Base-by-base conservation (phyloP, 92 coral and sea anemone species). In the Ricordea florida region DNA sequence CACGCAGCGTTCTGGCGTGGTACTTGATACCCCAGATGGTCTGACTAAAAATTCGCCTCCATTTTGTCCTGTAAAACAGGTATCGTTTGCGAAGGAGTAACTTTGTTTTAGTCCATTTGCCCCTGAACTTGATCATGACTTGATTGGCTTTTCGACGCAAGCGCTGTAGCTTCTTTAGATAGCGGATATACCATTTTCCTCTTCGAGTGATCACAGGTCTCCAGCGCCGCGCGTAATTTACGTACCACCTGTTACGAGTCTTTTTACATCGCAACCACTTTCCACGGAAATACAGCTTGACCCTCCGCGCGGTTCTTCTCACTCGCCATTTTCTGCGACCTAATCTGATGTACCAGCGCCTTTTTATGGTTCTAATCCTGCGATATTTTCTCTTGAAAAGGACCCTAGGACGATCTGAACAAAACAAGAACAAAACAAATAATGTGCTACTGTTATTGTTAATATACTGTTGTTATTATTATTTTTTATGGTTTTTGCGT, bases 191-290 rank as follows among this genome's bases (percentile, higher is more conserved):
- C 77, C 77, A 55, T 33, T 35, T 46, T 4, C 65, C 66, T 17
- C 42, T 23, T 46, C 77, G 77, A 40, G 6, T 70, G 26, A 53
- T 30, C 11, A 70, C 21, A 13, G 31, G 77, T 17, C 56, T 55
- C 77, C 77, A 70, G 10, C 18, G 23, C 24, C 53, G 38, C 6
- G 51, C 42, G 6, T 26, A 13, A 27, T 10, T 5, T 15, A 70
- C 40, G 66, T 23, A 70, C 77, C 77, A 70, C 18, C 9, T 55
- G 3, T 55, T 65, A 17, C 52, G 52, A n/a, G 14, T 10, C 22
- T 70, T 70, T 38, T 53, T 55, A 18, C 66, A 37, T 15, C 8
- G 66, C 10, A 52, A 65, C 77, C 77, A 70, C 56, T 37, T 17
- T 38, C 27, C 56, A 8, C 21, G 5, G 66, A 17, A 70, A 55